Conservation (phyloP, 2,888 invertebrate species). For the Epicampocera succincta region DNA sequence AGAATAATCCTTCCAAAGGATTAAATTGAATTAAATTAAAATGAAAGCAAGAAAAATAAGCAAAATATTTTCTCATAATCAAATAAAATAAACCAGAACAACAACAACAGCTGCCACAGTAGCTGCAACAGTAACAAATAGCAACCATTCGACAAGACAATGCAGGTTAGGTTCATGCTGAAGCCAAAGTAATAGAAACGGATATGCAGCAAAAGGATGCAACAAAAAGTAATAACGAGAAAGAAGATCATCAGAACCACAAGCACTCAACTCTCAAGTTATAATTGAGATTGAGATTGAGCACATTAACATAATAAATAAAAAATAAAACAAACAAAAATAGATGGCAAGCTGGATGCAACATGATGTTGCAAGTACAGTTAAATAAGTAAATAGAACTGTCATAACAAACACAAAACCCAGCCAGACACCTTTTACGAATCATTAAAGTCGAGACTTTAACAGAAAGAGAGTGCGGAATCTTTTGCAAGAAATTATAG, state of each 20-base stretch:
- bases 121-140: slow-evolving; percentile 21
- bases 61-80: slow-evolving; percentile 43
- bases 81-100: slow-evolving; percentile 32
- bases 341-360: slow-evolving; percentile 1
- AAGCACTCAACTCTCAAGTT: slow-evolving; percentile 19
- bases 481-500: too few relatives aligned
- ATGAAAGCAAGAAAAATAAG: slow-evolving; percentile 23
- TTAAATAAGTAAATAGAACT: slow-evolving; percentile 5
- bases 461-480: too few relatives aligned
- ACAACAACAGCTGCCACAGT: background rate
- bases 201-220: slow-evolving; percentile 55
- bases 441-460: background rate
- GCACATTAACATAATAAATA: slow-evolving; percentile 28
- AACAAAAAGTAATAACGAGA: background rate
- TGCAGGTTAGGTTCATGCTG: slow-evolving; percentile 3
- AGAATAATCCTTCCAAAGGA: slow-evolving; percentile 28
- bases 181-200: slow-evolving; percentile 36
- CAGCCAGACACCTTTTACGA: slow-evolving; percentile 5
- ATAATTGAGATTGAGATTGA: slow-evolving; percentile 13
- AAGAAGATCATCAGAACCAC: slow-evolving; percentile 4
- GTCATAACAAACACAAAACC: background rate
- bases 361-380: slow-evolving; percentile 22
- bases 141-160: slow-evolving; percentile 25
- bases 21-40: slow-evolving; percentile 21
- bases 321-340: background rate